Evolutionary conservation across 2,888 invertebrate genomes (phyloP).

Genomic region (Acanthococcus lagerstroemiae): DNA sequence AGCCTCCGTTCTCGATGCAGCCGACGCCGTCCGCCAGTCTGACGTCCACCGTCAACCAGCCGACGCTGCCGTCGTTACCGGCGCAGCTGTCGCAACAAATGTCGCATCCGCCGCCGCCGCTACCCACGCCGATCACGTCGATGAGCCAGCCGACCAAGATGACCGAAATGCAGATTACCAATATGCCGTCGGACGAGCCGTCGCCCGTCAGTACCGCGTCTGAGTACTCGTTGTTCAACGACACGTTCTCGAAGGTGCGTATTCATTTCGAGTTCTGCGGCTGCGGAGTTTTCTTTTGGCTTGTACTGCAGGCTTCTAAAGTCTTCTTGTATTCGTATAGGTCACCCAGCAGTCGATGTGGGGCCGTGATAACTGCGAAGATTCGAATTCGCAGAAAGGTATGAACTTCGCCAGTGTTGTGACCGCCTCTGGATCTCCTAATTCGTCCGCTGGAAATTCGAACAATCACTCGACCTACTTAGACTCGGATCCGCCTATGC

Average conservation of each 20-base stretch:
- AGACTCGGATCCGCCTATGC: slow-evolving; percentile 47
- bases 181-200: slow-evolving; percentile 6
- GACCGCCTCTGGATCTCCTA: slow-evolving; percentile 46
- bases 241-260: slow-evolving; percentile 52
- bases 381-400: slow-evolving; percentile 48
- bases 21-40: slow-evolving; percentile 20
- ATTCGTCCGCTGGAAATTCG: slow-evolving; percentile 42
- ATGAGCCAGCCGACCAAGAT: slow-evolving; percentile 22
- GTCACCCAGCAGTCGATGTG: slow-evolving; percentile 54
- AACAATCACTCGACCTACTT: slow-evolving; percentile 49
- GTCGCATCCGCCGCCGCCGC: slow-evolving; percentile 25
- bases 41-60: slow-evolving; percentile 9
- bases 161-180: slow-evolving; percentile 25
- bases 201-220: slow-evolving; percentile 33
- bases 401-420: slow-evolving; percentile 63
- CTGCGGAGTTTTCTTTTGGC: no score
- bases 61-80: slow-evolving; percentile 28
- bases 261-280: neutral
- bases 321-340: slow-evolving; percentile 37
- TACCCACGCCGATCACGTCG: slow-evolving; percentile 22
- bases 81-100: slow-evolving; percentile 25
- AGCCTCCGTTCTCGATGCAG: slow-evolving; percentile 39
- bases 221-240: slow-evolving; percentile 83
- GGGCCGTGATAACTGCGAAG: slow-evolving; percentile 47
- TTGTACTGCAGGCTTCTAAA: no score